phyloP scores from a whole-genome alignment of 1,140 invertebrate genomes.

The Globodera ellingtonae region DNA sequence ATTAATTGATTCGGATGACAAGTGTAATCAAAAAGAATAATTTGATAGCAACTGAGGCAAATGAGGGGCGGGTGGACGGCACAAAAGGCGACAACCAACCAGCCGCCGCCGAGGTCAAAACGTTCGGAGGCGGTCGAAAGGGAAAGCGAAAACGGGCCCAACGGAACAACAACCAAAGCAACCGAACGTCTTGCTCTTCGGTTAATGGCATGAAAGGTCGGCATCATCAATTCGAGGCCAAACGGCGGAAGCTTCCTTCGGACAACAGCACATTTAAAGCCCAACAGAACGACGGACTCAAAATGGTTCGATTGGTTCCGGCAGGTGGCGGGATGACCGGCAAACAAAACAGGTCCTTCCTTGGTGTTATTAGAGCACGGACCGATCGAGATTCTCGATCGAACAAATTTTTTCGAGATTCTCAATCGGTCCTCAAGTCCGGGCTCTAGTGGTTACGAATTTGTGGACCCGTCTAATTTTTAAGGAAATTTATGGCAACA shows the following conservation, averaged over 20 bases:
- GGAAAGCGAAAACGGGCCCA: neutral
- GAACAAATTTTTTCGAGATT: no score
- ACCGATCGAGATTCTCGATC: no score
- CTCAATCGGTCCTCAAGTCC: no score
- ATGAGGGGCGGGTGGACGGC: neutral
- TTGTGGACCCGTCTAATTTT: no score
- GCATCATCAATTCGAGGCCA: slow-evolving; percentile 5
- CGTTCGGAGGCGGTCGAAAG: neutral
- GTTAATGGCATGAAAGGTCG: neutral
- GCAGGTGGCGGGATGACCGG: neutral
- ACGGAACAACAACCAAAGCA: slow-evolving; percentile 21
- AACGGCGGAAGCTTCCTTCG: neutral
- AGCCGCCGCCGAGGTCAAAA: no score
- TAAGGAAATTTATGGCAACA: no score
- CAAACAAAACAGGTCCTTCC: no score
- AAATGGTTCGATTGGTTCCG: no score
- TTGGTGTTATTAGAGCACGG: no score
- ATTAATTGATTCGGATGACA: neutral
- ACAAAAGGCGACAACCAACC: neutral
- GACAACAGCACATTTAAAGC: no score
- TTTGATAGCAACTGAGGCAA: neutral
- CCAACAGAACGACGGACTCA: no score
- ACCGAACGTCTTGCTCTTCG: slow-evolving; percentile 10
- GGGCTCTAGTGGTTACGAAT: no score
- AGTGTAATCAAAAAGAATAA: neutral